A percentile compares a stretch with the other conserved stretches of the same genome.
These are phyloP conservation scores for Lycodopsis pacificus DNA, from an alignment of 2,797 vertebrate species.

Conservation along the genomic window DNA sequence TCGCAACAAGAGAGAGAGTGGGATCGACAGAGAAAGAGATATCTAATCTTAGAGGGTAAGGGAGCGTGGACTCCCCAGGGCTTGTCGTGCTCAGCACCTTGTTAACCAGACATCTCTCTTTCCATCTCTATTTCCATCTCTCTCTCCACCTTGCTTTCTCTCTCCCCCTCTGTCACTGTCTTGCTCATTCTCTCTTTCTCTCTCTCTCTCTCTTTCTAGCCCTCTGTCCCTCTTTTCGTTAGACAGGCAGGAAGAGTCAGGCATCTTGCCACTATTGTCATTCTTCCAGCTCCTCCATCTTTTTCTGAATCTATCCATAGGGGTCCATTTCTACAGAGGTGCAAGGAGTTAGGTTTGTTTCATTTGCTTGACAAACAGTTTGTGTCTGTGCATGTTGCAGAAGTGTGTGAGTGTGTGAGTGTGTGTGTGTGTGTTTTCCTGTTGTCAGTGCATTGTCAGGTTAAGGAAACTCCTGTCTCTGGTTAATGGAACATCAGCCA, in stretches of 20 bases:
- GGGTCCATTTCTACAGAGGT: slow-evolving; percentile 4
- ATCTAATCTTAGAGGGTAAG: slow-evolving; percentile 88
- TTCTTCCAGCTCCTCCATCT: slow-evolving; percentile 8
- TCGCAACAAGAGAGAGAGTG: slow-evolving; percentile 75
- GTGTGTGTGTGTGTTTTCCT: slow-evolving; percentile 23
- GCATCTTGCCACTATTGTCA: slow-evolving; percentile 1
- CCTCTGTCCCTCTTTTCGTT: slow-evolving; percentile 21
- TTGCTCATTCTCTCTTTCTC: slow-evolving; percentile 11
- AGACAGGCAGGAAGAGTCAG: slow-evolving; percentile 23
- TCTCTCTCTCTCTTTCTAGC: slow-evolving; percentile 21
- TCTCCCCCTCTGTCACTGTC: slow-evolving; percentile 27
- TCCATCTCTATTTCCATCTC: slow-evolving; percentile 75
- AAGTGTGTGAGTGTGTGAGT: slow-evolving; percentile 13
- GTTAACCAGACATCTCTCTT: slow-evolving; percentile 85
- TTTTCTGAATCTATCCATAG: slow-evolving; percentile 22
- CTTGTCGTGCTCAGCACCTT: slow-evolving; percentile 86
- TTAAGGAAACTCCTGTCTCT: slow-evolving; percentile 70
- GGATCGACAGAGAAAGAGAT: slow-evolving; percentile 84
- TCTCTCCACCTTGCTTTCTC: slow-evolving; percentile 55
- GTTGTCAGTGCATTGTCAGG: slow-evolving; percentile 55
- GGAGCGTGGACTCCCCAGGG: slow-evolving; percentile 85
- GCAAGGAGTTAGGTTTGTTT: slow-evolving; percentile 4
- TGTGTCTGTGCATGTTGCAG: slow-evolving; percentile 5
- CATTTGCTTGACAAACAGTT: slow-evolving; percentile 18
- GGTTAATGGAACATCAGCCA: slow-evolving; percentile 66